Evolutionary conservation across 2,113 vertebrate species (phyloP).

Genomic region (Halichoeres trimaculatus): DNA sequence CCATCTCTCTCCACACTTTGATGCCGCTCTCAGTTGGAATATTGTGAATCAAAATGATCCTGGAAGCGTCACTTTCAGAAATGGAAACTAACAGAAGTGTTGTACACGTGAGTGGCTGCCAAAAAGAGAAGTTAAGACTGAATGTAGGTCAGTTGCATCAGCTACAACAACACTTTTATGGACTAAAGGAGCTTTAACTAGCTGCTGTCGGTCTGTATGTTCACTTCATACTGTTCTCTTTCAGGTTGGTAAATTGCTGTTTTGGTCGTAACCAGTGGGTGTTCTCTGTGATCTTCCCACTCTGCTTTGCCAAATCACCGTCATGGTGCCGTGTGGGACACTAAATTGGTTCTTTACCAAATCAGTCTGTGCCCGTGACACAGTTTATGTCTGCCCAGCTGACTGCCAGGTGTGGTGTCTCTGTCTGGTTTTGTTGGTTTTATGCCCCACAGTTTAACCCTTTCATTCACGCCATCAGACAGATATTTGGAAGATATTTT

Average conservation of each 20-base stretch:
- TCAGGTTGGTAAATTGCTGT: constrained; percentile 27
- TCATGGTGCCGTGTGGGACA: constrained; percentile 21
- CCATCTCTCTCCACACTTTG: background rate
- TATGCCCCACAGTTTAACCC: background rate
- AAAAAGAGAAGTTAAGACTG: constrained; percentile 39
- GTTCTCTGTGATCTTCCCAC: constrained; percentile 33
- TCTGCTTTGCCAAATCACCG: constrained; percentile 39
- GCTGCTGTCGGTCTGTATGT: constrained; percentile 14
- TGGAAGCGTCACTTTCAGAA: constrained; percentile 23
- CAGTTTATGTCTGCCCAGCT: constrained; percentile 52
- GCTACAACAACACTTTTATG: background rate
- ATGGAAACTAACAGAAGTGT: constrained; percentile 10
- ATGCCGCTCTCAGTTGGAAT: background rate
- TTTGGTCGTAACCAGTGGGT: constrained; percentile 23
- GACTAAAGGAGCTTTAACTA: constrained; percentile 20
- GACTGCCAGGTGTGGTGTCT: constrained; percentile 30
- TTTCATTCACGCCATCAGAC: background rate
- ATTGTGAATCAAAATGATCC: constrained; percentile 10
- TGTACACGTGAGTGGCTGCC: constrained; percentile 4
- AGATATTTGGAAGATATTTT: background rate
- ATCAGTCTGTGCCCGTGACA: constrained; percentile 22
- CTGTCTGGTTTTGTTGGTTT: constrained; percentile 4
- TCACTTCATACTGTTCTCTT: constrained; percentile 22
- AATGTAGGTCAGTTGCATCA: constrained; percentile 58
- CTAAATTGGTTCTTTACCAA: constrained; percentile 42